Percentiles rank a stretch among this genome's conserved stretches.
Conservation (phyloP, 1,140 invertebrate species). For the Marisa cornuarietis region DNA sequence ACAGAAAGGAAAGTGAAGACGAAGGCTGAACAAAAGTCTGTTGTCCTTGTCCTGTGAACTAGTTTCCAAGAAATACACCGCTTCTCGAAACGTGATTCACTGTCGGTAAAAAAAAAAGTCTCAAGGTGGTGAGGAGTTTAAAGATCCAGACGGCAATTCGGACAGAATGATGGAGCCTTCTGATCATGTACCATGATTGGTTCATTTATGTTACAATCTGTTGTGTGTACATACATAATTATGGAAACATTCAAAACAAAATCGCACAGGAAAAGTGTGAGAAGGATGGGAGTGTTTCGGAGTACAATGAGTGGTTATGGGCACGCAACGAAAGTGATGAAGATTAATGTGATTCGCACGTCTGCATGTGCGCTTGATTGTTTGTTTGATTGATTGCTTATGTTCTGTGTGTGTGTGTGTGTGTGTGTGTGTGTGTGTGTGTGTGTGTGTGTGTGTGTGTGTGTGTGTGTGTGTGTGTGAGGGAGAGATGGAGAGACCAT, state of each 20-base stretch:
- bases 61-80: no score
- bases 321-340: neutral
- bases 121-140: no score
- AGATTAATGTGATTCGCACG: neutral
- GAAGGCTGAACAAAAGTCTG: no score
- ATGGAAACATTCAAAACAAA: neutral
- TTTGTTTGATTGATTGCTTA: constrained; percentile 1
- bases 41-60: no score
- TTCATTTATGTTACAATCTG: neutral
- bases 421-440: constrained; percentile 2
- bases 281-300: neutral
- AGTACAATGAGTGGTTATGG: no score
- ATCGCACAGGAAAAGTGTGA: neutral
- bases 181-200: neutral
- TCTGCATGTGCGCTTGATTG: neutral
- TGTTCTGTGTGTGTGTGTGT: constrained; percentile 4
- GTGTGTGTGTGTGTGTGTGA: constrained; percentile 5
- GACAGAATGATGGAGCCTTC: neutral
- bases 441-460: constrained; percentile 3
- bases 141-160: no score
- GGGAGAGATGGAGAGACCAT: neutral
- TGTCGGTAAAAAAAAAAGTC: no score
- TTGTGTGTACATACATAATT: neutral
- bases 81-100: no score
- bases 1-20: neutral